Base-by-base conservation (phyloP, 2,113 vertebrate genomes). In the Cheilinus undulatus region DNA sequence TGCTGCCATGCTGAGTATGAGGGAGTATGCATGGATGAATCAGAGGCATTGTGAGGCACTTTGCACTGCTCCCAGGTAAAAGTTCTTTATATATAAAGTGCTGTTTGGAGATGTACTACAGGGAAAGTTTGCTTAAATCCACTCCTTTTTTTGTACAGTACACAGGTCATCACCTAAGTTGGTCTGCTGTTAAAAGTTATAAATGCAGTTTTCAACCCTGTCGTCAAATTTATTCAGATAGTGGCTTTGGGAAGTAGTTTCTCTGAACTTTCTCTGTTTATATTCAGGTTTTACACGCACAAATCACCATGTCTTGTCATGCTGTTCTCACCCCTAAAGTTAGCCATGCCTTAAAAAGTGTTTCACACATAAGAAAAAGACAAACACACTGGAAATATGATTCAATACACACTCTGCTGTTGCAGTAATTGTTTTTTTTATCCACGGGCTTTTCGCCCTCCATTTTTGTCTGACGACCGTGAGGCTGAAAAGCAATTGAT, bases 401-500 rank as follows among this genome's bases (percentile, higher is more conserved):
- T 58, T 82, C 46, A 54, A 19, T 27, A 22, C 23, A 53, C 28
- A 27, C 15, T 48, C 57, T 53, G 36, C 20, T 54, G 30, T 46
- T 48, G 48, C 46, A 65, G 24, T 71, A 66, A 72, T 79, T 66
- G 43, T 65, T 51, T 75, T 69, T 30, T 63, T 72, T 49, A 42
- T 42, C 63, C 48, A 46, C 46, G 70, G 15, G 20, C 34, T n/a
- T 34, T 74, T 42, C 52, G 69, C 27, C 43, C 69, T 48, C 26
- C 26, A 36, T 73, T 71, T 80, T 68, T 81, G 54, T 78, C 67
- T 78, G 50, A 69, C 56, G 76, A 85, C 51, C 54, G 50, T 23
- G 58, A 32, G 46, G 38, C 65, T 60, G 66, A 80, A 64, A 68
- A 79, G 62, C 66, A 85, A 88, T 83, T 88, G 80, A 91, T 88